phyloP scores from a whole-genome alignment of 1,140 invertebrate species.

The Drosophila ironensis region DNA sequence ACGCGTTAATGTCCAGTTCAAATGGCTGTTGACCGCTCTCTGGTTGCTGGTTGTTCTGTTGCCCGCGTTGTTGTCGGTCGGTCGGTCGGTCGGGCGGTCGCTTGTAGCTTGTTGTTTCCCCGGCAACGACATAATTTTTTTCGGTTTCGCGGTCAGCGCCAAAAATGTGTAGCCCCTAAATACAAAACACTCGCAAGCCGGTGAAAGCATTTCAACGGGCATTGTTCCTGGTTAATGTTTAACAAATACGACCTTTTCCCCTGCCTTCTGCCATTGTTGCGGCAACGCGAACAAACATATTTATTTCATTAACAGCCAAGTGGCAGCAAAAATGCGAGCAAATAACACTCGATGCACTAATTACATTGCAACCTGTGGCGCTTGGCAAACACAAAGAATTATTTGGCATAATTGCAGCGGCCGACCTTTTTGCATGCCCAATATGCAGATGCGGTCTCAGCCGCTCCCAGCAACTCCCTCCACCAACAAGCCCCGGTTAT shows the following conservation, averaged over 20 bases:
- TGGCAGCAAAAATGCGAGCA: constrained; percentile 42
- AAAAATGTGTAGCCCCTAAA: constrained; percentile 28
- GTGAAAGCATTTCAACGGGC: not conserved
- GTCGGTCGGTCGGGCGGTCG: constrained; percentile 2
- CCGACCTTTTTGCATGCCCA: constrained; percentile 12
- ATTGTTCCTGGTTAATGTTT: constrained; percentile 33
- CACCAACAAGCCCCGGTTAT: too few species aligned
- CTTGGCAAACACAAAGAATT: constrained; percentile 24
- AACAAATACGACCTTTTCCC: constrained; percentile 24
- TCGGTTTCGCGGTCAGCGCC: constrained; percentile 21
- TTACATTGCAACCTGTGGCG: constrained; percentile 71
- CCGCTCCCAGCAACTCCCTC: too few species aligned
- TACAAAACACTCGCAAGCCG: not conserved
- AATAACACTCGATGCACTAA: constrained; percentile 58
- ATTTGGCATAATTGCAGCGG: constrained; percentile 5
- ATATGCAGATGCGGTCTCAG: constrained; percentile 20
- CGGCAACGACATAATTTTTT: constrained; percentile 33
- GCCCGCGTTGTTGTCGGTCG: not conserved
- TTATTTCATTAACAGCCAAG: constrained; percentile 66
- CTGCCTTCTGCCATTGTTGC: not conserved
- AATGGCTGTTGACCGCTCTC: constrained; percentile 48
- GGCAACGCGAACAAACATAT: constrained; percentile 25
- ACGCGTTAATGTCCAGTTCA: constrained; percentile 71
- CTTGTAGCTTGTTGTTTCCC: constrained; percentile 14
- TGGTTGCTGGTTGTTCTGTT: constrained; percentile 7